Evolutionary conservation across 2,888 invertebrate genomes (phyloP), one percentile per base, ranked within the genome.

Genomic region (Drosophila neotestacea): DNA sequence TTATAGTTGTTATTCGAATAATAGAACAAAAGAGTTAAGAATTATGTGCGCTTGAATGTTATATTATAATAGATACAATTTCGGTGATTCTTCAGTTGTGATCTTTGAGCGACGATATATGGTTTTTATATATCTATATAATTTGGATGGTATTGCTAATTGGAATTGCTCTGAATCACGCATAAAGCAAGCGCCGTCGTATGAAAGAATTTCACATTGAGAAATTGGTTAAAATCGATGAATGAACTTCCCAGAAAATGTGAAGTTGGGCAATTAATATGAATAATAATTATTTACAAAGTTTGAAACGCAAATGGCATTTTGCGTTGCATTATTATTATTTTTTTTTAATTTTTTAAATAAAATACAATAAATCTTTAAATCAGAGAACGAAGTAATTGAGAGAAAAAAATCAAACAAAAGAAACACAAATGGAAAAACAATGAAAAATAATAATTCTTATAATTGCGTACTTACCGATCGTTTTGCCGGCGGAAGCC

Each of bases 401-500:
- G 11, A 46, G 50, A 62, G 64, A 66, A 54, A 42, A 13, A 73
- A 73, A 58, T 51, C 3, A 50, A 67, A 65, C 10, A 38, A 48
- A 44, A 51, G 59, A 50, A 50, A 69, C 65, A 52, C 32, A 82
- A 71, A 39, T 34, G 38, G 34, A 70, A 73, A 72, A 72, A 74
- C 47, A 39, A 38, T 46, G 11, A 10, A 34, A 47, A 48, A 27
- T 44, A 11, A 47, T 32, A 39, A 56, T 28, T 27, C 27, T 54
- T 30, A 64, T 42, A 52, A 54, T 68, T 54, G 48, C 64, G 46
- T 74, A 87, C 88, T 89, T 85, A 88, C 88, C 85, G 48, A 70
- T 38, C n/a, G 41, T 48, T 73, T 65, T 55, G 77, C 73, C 77
- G 67, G 65, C 56, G 72, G 44, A 51, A 48, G 65, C 68, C 48